Conservation (phyloP, 2,888 invertebrate genomes). For the Synanthedon myopaeformis region DNA sequence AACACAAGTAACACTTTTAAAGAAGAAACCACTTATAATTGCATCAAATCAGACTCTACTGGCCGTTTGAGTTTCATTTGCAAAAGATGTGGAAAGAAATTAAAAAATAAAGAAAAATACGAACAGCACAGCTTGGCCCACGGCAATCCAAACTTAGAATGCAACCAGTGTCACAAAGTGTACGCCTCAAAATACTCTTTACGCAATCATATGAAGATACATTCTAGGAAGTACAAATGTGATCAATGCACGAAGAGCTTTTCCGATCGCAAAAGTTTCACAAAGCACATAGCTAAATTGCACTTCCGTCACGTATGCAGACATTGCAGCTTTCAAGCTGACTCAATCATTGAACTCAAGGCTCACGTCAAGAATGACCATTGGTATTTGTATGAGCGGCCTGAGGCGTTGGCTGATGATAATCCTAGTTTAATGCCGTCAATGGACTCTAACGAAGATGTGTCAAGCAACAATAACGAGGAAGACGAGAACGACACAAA, state of each 20-base stretch:
- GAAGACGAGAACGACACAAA: slow-evolving; percentile 2
- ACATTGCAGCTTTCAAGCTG: slow-evolving; percentile 24
- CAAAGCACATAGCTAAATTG: slow-evolving; percentile 27
- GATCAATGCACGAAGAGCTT: slow-evolving; percentile 35
- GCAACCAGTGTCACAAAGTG: slow-evolving; percentile 52
- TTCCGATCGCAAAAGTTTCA: slow-evolving; percentile 22
- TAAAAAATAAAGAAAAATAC: slow-evolving; percentile 46
- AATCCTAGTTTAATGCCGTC: too few species aligned
- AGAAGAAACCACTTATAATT: too few species aligned
- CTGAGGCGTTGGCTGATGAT: too few species aligned
- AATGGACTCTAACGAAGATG: background rate
- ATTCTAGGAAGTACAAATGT: slow-evolving; percentile 40
- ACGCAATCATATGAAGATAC: slow-evolving; percentile 48
- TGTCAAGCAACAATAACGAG: background rate
- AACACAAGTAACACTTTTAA: too few species aligned
- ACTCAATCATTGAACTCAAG: slow-evolving; percentile 18
- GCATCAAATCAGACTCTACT: slow-evolving; percentile 3
- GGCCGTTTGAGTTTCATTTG: slow-evolving; percentile 32
- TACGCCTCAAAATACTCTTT: slow-evolving; percentile 57
- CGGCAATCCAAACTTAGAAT: slow-evolving; percentile 57
- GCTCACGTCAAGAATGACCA: slow-evolving; percentile 16
- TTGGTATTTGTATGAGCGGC: too few species aligned
- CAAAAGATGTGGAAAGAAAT: slow-evolving; percentile 40
- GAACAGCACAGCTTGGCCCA: slow-evolving; percentile 48
- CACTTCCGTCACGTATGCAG: slow-evolving; percentile 37